Base-by-base conservation (phyloP, 2,888 invertebrate genomes). In the Hypomecis punctinalis region DNA sequence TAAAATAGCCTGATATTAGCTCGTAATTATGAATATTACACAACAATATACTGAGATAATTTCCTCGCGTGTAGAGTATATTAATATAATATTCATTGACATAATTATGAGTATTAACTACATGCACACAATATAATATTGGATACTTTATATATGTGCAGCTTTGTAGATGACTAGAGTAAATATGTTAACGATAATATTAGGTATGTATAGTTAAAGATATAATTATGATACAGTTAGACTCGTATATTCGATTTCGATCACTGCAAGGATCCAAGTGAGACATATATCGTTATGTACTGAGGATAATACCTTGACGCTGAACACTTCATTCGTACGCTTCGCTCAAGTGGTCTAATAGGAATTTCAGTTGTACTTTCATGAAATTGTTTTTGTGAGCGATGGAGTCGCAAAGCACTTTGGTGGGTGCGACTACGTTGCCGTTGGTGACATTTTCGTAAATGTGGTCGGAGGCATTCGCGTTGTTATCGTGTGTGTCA, bases 321-420 rank as follows among this genome's bases (percentile, higher is more conserved):
- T 69, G 13, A 76, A 84, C 85, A 84, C 83, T 80, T 93, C 90
- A 95, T 86, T 95, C 94, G 86, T 95, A 95, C 73, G 95, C 93
- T 85, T 95, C 94, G 88, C 95, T 95, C 88, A 95, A 86, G 83
- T 94, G 94, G 85, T 95, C 95, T 83, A 95, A 93, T 81, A 94
- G 91, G 85, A 94, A 94, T 84, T 93, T 94, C 84, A 95, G 93
- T 81, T 91, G 91, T 69, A 75, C 82, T 85, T 91, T 93, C 91
- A 91, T 91, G 83, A 86, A 91, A 79, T 77, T 81, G 73, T 91
- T 92, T 81, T 90, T 91, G 86, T 93, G 85, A 78, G 91, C 90
- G 79, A 93, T 92, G 58, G 91, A 91, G 80, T 91, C 89, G 84
- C 92, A 92, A 40, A 93, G 88, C 84, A 82, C 71, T 75, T 90